Base-by-base conservation (phyloP, 2,888 invertebrate genomes). In the Xanthia icteritia region DNA sequence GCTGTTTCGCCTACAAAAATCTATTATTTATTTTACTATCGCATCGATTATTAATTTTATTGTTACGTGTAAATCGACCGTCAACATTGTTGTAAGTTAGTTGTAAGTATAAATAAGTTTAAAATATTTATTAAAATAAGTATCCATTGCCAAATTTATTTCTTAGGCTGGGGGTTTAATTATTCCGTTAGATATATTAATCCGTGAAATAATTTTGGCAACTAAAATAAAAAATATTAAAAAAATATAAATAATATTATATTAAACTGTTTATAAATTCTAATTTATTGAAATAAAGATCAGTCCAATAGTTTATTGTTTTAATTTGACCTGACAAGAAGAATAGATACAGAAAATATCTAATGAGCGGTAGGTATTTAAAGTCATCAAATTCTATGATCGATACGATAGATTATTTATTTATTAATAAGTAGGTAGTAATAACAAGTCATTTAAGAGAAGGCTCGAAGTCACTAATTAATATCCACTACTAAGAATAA, bases 81-180 rank as follows among this genome's bases (percentile, higher is more conserved):
- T 86, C 82, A 84, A 80, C 56, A 72, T 84, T 84, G 79, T 76
- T 84, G 64, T 86, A 82, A 85, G 66, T 51, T 83, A 70, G 2
- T 51, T 83, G 69, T 87, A 87, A 83, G 76, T 88, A 87, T 79
- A 83, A 74, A 76, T 82, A 79, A 83, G 68, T 60, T 76, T 78
- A 87, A 85, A 80, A 79, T 83, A 76, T 88, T 84, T 81, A 81
- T 72, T 77, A 83, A 82, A 73, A 81, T 86, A 86, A 89, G 84
- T 85, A 81, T 73, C 58, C 72, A 88, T 91, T 92, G 93, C 92
- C 91, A 91, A 92, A 90, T 78, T 92, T 90, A 92, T 94, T 94
- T 93, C 92, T 73, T 87, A 90, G 96, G 96, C 96, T 96, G 96
- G 95, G 94, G 94, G 89, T 94, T 94, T 89, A 76, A 78, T 77